phyloP scores from a whole-genome alignment of 2,797 vertebrate genomes.

The Protonibea diacanthus region DNA sequence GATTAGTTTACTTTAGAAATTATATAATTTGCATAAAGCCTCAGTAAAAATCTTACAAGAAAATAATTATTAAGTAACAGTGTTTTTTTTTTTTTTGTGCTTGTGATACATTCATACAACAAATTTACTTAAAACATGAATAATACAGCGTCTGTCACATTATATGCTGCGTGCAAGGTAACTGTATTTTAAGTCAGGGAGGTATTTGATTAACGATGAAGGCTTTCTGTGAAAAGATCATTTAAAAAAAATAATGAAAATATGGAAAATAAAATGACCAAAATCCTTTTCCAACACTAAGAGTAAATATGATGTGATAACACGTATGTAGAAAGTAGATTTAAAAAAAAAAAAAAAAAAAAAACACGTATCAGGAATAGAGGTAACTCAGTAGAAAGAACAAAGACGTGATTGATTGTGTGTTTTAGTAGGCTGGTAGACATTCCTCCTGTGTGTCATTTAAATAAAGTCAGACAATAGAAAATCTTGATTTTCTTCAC shows the following conservation, averaged over 20 bases:
- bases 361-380: neutral
- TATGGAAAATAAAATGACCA: neutral
- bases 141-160: slow-evolving; percentile 1
- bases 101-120: no score
- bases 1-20: neutral
- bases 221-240: neutral
- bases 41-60: neutral
- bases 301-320: neutral
- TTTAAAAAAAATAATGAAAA: slow-evolving; percentile 8
- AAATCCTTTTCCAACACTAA: neutral
- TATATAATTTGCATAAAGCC: neutral
- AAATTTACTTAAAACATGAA: slow-evolving; percentile 5
- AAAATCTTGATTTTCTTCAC: slow-evolving; percentile 36
- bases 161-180: neutral
- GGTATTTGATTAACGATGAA: slow-evolving; percentile 51
- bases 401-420: neutral
- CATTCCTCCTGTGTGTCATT: slow-evolving; percentile 1
- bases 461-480: slow-evolving; percentile 16
- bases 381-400: neutral
- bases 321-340: neutral
- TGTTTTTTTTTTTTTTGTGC: neutral
- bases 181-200: slow-evolving; percentile 9
- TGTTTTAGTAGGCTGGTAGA: neutral
- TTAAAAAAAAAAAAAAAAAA: no score
- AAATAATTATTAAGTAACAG: neutral